Conservation (phyloP, 2,113 vertebrate species). For the Eolophus roseicapilla region DNA sequence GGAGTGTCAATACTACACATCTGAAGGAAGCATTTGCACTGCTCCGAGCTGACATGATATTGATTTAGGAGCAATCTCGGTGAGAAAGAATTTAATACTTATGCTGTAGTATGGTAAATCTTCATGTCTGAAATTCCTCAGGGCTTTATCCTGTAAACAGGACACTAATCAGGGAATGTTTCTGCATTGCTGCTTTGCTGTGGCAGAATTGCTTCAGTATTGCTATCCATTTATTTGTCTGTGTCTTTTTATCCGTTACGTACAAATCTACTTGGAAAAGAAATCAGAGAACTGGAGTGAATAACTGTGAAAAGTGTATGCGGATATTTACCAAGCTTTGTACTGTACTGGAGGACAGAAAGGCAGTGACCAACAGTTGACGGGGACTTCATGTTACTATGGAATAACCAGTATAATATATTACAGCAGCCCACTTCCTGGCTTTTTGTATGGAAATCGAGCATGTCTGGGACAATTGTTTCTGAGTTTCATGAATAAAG, state of each 20-base stretch:
- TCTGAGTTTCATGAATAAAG: not conserved
- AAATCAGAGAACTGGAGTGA: not conserved
- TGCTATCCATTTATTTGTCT: not conserved
- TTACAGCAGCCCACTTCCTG: not conserved
- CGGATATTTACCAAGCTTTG: not conserved
- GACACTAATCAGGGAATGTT: not conserved
- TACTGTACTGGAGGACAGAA: not conserved
- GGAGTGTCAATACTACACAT: not conserved
- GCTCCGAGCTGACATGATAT: not conserved
- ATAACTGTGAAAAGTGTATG: not conserved
- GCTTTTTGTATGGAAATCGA: not conserved
- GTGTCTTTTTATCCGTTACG: not conserved
- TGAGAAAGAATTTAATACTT: not conserved
- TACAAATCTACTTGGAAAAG: not conserved
- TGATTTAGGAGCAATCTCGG: not conserved
- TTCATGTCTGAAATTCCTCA: not conserved
- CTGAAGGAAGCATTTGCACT: not conserved
- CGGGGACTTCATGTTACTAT: rapidly evolving
- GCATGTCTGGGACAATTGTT: not conserved
- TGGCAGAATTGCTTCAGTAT: not conserved
- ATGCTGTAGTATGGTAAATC: rapidly evolving
- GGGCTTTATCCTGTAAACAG: not conserved
- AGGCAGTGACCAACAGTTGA: not conserved
- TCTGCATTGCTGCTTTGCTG: not conserved
- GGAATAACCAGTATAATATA: not conserved